Evolutionary conservation across 1,140 invertebrate genomes (phyloP), one percentile per base, ranked within the genome.

Genomic region (Centruroides sculpturatus): DNA sequence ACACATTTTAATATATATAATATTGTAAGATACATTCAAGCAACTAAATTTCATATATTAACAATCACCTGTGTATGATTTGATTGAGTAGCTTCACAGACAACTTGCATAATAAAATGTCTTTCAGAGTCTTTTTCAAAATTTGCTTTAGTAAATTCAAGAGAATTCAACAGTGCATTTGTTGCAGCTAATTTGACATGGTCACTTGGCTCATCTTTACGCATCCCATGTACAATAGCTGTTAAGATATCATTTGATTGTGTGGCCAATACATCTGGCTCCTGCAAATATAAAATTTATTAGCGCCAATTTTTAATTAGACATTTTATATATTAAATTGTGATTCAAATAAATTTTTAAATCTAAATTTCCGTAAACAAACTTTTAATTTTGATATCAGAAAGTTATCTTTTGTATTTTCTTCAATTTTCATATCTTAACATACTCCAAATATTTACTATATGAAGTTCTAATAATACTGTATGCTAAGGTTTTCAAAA

Each of bases 101-200:
- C 94, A 35, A 82, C 77, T 81, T 99, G 92, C 97, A 99, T 99
- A 51, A 99, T 99, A 71, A 94, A 97, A 75, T 99, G 95, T 67
- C 97, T 79, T 77, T 99, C 96, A 64, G 84, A 82, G 79, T 97
- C 92, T 74, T 91, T 92, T 67, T 97, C 92, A 78, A 99, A 99
- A 77, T 99, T 99, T 12, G 89, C 89, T 78, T 91, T 91, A 7
- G 95, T 99, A 71, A 99, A 99, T 78, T 99, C 97, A 35, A 99
- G 74, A 0, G 96, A 98, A 75, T 99, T 99, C n/a, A 92, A 81
- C 12, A 99, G 78, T 8, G 97, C 96, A 70, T 86, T 94, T 11
- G 95, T 98, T 5, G 97, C 97, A 47, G 96, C 96, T 55, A 98
- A 78, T 62, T 88, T 79, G 0, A 95, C 90, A 74, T 92, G 83